phyloP scores from a whole-genome alignment of 2,888 invertebrate species.

The Acrocera orbiculus region DNA sequence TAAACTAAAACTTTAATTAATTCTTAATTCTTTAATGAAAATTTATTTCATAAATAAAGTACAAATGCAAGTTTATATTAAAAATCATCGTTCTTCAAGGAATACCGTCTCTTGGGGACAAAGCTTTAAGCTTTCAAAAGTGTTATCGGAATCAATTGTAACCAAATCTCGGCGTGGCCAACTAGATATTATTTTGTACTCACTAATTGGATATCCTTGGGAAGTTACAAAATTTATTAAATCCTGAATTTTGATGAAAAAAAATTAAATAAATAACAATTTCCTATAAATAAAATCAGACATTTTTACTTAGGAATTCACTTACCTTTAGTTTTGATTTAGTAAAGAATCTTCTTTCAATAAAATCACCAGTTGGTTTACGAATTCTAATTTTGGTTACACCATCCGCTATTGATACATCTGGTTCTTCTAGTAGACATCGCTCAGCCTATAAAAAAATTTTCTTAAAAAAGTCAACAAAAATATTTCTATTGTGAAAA shows the following conservation, averaged over 20 bases:
- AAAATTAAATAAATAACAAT: background rate
- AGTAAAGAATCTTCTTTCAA: constrained; percentile 56
- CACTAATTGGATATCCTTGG: constrained; percentile 70
- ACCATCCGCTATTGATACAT: constrained; percentile 35
- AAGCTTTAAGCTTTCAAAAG: constrained; percentile 67
- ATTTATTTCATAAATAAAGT: constrained; percentile 2
- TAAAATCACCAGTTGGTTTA: constrained; percentile 55
- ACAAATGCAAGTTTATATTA: constrained; percentile 3
- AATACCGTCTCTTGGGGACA: constrained; percentile 89
- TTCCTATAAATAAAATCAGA: background rate
- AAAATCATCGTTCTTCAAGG: constrained; percentile 75
- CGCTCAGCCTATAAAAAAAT: constrained; percentile 39
- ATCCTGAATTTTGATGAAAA: constrained; percentile 27
- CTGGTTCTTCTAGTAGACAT: constrained; percentile 56
- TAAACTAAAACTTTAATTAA: too few relatives aligned
- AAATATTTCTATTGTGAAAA: too few relatives aligned
- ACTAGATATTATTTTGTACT: constrained; percentile 80
- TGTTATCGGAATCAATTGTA: constrained; percentile 42
- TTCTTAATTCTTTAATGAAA: too few relatives aligned
- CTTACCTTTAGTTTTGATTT: constrained; percentile 35
- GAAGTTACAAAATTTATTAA: constrained; percentile 76
- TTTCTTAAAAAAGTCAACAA: too few relatives aligned
- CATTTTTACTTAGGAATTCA: background rate
- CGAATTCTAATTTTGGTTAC: constrained; percentile 65
- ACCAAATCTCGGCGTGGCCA: constrained; percentile 94